A percentile compares a stretch with the other conserved stretches of the same genome.
Evolutionary conservation across 2,113 vertebrate species (phyloP).

Genomic region (Triplophysa tibetana): DNA sequence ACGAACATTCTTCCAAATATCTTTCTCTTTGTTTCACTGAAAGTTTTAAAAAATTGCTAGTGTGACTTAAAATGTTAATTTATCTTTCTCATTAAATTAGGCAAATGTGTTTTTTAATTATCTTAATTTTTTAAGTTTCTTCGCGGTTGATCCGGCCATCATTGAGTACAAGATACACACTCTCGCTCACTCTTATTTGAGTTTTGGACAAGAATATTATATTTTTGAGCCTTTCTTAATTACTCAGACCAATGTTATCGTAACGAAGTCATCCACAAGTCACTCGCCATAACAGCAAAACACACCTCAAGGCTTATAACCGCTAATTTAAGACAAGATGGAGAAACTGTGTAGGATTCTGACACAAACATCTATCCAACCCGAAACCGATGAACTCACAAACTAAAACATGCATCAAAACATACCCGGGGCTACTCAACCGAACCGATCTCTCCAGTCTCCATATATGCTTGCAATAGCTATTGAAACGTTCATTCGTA

Average conservation of each 20-base stretch:
- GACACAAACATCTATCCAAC: conserved; percentile 1
- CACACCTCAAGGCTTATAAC: conserved; percentile 10
- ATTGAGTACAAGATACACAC: no score
- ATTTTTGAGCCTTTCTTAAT: no score
- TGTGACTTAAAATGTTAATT: no score
- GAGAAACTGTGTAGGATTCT: background rate
- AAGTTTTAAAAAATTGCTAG: no score
- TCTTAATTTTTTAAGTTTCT: no score
- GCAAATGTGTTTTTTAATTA: no score
- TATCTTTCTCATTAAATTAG: no score
- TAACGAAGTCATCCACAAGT: background rate
- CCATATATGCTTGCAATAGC: background rate
- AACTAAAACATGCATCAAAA: background rate
- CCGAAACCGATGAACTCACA: background rate
- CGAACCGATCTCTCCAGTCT: background rate
- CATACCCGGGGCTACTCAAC: background rate
- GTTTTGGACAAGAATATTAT: no score
- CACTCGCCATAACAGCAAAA: background rate
- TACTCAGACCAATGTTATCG: background rate
- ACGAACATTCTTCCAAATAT: no score
- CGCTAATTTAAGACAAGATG: background rate
- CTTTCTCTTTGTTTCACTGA: no score
- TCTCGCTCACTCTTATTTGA: no score
- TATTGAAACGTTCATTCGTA: background rate
- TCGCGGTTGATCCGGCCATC: no score